Conservation (phyloP, 2,113 vertebrate species). For the Phasianus colchicus region DNA sequence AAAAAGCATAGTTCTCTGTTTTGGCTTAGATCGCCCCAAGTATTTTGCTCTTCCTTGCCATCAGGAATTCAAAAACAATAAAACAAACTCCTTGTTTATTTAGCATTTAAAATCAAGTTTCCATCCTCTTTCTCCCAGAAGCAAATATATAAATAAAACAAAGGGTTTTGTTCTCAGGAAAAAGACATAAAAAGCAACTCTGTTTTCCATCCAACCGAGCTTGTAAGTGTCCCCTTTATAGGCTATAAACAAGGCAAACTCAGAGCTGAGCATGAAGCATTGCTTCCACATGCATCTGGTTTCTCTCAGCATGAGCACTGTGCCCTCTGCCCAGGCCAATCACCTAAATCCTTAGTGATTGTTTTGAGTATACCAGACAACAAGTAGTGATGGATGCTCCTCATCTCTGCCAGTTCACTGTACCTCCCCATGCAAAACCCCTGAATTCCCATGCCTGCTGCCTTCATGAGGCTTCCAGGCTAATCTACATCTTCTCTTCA, state of each 20-base stretch:
- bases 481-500: not conserved
- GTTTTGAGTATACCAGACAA: not conserved
- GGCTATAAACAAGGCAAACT: not conserved
- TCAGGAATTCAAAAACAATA: not conserved
- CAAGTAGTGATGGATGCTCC: not conserved
- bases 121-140: not conserved
- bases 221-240: not conserved
- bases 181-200: not conserved
- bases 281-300: fast-evolving
- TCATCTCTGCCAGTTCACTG: not conserved
- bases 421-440: not conserved
- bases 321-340: not conserved
- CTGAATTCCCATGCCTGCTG: not conserved
- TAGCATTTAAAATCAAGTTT: not conserved
- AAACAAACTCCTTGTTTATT: not conserved
- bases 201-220: not conserved
- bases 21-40: not conserved
- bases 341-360: not conserved
- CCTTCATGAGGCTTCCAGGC: not conserved
- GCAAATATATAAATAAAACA: slow-evolving; percentile 12
- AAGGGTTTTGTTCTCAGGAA: not conserved
- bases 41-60: not conserved
- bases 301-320: not conserved
- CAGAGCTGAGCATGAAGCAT: fast-evolving
- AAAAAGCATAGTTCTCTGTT: not conserved